Evolutionary conservation across 2,888 invertebrate species (phyloP).

Genomic region (Seira sanloemensis): DNA sequence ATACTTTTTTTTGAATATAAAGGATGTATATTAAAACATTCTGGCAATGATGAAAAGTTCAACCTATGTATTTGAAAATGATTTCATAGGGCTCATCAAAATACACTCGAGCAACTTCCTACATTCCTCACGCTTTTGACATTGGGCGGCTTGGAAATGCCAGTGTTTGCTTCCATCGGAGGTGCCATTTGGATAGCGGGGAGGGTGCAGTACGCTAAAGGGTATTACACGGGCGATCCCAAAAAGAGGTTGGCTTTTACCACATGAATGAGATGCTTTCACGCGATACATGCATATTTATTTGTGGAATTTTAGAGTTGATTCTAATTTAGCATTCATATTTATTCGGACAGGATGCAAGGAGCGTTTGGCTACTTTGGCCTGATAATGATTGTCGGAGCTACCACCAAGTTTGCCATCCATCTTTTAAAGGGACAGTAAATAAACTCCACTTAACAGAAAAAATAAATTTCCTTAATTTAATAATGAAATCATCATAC

Average conservation of each 20-base stretch:
- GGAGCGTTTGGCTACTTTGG: conserved; percentile 75
- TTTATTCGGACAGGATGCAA: conserved; percentile 69
- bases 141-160: conserved; percentile 76
- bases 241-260: conserved; percentile 66
- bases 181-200: conserved; percentile 77
- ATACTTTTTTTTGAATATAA: neutral
- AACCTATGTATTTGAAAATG: neutral
- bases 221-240: conserved; percentile 74
- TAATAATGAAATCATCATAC: too few species aligned
- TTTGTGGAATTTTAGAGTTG: too few species aligned
- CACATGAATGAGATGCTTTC: neutral
- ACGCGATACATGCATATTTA: too few species aligned
- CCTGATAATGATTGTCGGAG: conserved; percentile 74
- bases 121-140: conserved; percentile 76
- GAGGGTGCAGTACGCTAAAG: conserved; percentile 76
- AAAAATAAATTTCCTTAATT: neutral
- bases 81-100: conserved; percentile 68
- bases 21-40: neutral
- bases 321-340: neutral
- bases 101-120: conserved; percentile 74
- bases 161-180: conserved; percentile 76
- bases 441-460: conserved; percentile 3
- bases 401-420: conserved; percentile 73
- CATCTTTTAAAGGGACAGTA: conserved; percentile 52
- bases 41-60: neutral